Evolutionary conservation across 23 tunicate species (phyloP).

Genomic region (Trididemnum miniatum): DNA sequence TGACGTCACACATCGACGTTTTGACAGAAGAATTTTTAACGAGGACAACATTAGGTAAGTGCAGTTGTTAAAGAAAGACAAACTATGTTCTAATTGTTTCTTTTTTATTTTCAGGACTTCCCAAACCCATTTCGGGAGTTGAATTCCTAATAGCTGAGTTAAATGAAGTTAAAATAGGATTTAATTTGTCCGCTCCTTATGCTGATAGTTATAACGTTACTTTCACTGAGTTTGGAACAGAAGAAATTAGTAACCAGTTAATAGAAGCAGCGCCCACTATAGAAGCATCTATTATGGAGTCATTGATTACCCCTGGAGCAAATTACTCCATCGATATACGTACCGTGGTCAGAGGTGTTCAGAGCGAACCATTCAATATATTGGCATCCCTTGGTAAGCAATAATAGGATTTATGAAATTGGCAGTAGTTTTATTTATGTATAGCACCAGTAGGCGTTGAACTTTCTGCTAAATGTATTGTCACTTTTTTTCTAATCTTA

Average conservation of each 20-base stretch:
- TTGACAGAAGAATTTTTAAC: no score
- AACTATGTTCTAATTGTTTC: no score
- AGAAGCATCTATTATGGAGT: background rate
- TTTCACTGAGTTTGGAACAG: background rate
- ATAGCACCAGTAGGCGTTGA: no score
- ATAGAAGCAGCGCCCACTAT: background rate
- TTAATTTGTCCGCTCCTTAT: background rate
- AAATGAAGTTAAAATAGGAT: background rate
- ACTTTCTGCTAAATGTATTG: no score
- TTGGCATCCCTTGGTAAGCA: constrained; percentile 5
- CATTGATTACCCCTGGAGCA: constrained; percentile 6
- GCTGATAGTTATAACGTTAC: constrained; percentile 1
- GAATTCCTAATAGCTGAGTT: background rate
- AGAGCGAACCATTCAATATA: background rate
- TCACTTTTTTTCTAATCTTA: no score
- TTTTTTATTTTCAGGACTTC: background rate
- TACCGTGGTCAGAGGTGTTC: constrained; percentile 7
- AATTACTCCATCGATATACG: background rate
- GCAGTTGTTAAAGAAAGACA: no score
- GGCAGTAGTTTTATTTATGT: no score
- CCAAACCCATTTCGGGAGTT: background rate
- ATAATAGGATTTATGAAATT: no score
- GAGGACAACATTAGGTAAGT: background rate
- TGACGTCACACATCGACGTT: background rate
- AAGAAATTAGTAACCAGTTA: background rate